Conservation (phyloP, 64 coral and sea anemone species). For the Trachythela sp. region DNA sequence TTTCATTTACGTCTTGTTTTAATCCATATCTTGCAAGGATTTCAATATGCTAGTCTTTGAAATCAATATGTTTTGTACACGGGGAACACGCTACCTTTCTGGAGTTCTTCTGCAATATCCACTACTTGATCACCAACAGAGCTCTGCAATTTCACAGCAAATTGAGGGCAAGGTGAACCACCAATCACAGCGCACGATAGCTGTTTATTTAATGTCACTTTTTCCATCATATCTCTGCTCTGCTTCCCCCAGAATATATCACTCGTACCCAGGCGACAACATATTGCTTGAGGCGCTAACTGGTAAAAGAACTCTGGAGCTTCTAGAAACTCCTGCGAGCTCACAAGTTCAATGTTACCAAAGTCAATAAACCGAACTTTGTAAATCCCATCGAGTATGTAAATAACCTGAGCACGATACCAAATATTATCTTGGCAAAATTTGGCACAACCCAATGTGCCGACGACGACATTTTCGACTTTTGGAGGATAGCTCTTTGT, state of each 20-base stretch:
- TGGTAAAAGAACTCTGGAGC: constrained; percentile 5
- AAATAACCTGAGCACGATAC: constrained; percentile 65
- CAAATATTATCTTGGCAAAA: constrained; percentile 55
- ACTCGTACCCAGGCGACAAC: not conserved
- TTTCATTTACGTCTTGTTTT: too few relatives aligned
- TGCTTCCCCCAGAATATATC: not conserved
- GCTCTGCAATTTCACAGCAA: not conserved
- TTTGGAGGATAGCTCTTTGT: not conserved
- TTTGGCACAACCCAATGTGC: constrained; percentile 49
- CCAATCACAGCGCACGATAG: not conserved
- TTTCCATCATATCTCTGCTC: not conserved
- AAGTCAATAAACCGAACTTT: constrained; percentile 64
- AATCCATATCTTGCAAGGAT: too few relatives aligned
- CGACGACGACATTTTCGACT: not conserved
- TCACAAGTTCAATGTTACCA: constrained; percentile 57
- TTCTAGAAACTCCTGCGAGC: not conserved
- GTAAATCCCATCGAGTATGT: not conserved
- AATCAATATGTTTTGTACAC: not conserved
- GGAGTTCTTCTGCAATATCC: not conserved
- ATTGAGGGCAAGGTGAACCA: not conserved
- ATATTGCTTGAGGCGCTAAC: not conserved
- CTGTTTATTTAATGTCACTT: not conserved
- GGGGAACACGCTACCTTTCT: not conserved
- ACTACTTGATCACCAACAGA: not conserved
- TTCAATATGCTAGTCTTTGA: too few relatives aligned